Evolutionary conservation across 1,140 invertebrate genomes (phyloP).

Genomic region (Plutomurus gul): DNA sequence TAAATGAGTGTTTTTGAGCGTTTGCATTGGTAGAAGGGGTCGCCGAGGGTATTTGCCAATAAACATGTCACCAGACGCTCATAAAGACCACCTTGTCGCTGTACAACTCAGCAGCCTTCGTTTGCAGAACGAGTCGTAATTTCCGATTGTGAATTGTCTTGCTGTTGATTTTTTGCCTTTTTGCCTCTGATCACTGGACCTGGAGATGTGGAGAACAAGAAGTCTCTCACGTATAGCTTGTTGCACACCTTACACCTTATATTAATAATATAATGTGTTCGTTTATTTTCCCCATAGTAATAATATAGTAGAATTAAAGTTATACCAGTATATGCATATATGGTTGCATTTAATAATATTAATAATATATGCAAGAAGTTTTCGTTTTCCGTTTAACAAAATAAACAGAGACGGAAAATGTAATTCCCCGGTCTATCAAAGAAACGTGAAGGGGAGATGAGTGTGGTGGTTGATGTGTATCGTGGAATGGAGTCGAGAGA

Average conservation of each 20-base stretch:
- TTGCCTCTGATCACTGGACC: too few relatives aligned
- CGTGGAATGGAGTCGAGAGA: neutral
- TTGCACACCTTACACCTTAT: too few relatives aligned
- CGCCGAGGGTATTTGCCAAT: slow-evolving; percentile 6
- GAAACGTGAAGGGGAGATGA: slow-evolving; percentile 3
- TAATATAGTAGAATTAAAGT: neutral
- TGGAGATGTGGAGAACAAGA: slow-evolving; percentile 2
- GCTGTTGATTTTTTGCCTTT: too few relatives aligned
- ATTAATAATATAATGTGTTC: neutral
- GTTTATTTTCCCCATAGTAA: too few relatives aligned
- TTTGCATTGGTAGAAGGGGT: slow-evolving; percentile 25
- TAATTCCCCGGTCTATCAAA: slow-evolving; percentile 23
- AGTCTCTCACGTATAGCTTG: neutral
- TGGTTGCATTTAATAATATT: too few relatives aligned
- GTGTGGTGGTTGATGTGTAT: too few relatives aligned
- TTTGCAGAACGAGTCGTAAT: slow-evolving; percentile 14
- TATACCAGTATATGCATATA: neutral
- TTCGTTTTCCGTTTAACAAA: neutral
- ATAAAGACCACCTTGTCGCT: slow-evolving; percentile 28
- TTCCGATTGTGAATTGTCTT: slow-evolving; percentile 5
- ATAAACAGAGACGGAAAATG: too few relatives aligned
- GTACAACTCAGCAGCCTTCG: neutral
- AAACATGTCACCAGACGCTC: slow-evolving; percentile 26
- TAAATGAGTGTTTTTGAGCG: slow-evolving; percentile 27
- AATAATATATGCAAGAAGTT: too few relatives aligned